Evolutionary conservation across 2,888 invertebrate species (phyloP).

Genomic region (Deilephila elpenor): DNA sequence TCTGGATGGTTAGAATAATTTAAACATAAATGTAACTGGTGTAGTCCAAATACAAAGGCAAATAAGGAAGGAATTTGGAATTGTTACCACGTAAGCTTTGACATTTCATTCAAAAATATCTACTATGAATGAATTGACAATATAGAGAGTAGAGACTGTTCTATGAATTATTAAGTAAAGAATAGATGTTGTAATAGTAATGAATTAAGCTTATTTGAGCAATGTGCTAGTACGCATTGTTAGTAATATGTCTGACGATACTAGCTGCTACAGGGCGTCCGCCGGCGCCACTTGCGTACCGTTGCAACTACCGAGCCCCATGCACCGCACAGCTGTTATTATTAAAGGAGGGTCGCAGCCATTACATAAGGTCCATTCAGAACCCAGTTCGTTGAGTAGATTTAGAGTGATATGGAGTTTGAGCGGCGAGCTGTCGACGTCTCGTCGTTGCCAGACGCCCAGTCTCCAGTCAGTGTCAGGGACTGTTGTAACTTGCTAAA

Average conservation of each 20-base stretch:
- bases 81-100: too few relatives aligned
- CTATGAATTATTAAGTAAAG: neutral
- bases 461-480: constrained; percentile 21
- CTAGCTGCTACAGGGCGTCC: neutral
- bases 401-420: neutral
- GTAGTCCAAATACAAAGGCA: neutral
- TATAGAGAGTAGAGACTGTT: neutral
- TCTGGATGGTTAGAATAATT: too few relatives aligned
- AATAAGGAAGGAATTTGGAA: neutral
- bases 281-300: neutral
- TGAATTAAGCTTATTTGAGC: neutral
- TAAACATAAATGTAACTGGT: neutral
- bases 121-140: neutral
- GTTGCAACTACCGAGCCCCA: constrained; percentile 12
- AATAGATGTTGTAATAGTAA: neutral
- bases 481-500: constrained; percentile 22
- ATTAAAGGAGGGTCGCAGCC: constrained; percentile 14
- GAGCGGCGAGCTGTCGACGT: constrained; percentile 7
- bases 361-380: constrained; percentile 21
- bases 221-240: neutral
- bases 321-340: constrained; percentile 21
- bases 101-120: neutral
- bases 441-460: constrained; percentile 21
- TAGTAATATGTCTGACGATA: neutral
- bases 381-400: neutral